phyloP scores from a whole-genome alignment of 1,140 invertebrate genomes.

The Brachionus angularis region DNA sequence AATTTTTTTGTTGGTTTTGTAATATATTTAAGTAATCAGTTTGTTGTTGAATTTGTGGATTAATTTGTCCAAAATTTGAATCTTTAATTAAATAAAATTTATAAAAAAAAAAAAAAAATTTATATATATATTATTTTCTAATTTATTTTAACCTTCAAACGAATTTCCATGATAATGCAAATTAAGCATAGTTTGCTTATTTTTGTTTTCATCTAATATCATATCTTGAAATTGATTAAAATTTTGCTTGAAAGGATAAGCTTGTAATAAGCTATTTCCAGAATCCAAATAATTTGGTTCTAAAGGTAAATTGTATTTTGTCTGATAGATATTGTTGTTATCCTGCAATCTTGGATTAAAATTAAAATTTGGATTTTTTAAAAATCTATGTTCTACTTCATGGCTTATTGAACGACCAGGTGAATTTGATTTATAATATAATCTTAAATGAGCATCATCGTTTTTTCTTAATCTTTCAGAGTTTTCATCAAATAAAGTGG shows the following conservation, averaged over 20 bases:
- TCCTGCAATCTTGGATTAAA: not conserved
- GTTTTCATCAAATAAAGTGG: constrained; percentile 4
- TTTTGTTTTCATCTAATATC: not conserved
- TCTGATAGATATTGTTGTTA: not conserved
- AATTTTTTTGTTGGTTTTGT: not conserved
- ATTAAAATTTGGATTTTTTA: constrained; percentile 19
- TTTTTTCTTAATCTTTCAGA: constrained; percentile 12
- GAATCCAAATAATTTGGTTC: constrained; percentile 1
- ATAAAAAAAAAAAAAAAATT: not conserved
- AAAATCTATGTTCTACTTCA: constrained; percentile 29
- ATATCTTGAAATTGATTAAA: not conserved
- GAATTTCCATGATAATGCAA: constrained; percentile 37
- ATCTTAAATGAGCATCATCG: constrained; percentile 34
- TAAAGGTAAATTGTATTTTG: not conserved
- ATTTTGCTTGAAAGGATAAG: not conserved
- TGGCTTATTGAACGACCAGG: constrained; percentile 20
- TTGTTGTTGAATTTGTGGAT: not conserved
- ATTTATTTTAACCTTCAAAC: not conserved
- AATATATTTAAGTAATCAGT: too few species aligned
- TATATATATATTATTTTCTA: not conserved
- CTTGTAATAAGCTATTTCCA: not conserved
- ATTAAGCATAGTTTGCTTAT: constrained; percentile 31
- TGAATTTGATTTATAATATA: constrained; percentile 32
- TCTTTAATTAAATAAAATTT: not conserved
- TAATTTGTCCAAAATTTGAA: not conserved